Conservation (phyloP, 2,888 invertebrate genomes). For the Vanessa cardui region DNA sequence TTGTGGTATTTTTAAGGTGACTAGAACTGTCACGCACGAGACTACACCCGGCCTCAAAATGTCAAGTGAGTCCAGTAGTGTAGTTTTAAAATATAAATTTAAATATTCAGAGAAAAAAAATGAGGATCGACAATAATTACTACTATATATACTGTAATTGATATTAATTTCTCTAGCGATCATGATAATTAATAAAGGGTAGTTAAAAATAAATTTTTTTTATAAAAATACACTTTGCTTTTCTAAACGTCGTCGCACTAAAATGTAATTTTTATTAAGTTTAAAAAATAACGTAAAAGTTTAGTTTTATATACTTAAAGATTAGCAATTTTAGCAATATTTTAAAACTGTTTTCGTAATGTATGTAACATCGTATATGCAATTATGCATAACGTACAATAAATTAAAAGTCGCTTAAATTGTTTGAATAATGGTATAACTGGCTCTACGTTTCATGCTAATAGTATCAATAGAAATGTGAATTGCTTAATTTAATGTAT, state of each 20-base stretch:
- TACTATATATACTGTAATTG: neutral
- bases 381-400: neutral
- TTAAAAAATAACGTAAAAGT: neutral
- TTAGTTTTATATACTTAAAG: neutral
- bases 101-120: neutral
- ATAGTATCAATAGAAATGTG: neutral
- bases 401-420: neutral
- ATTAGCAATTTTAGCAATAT: neutral
- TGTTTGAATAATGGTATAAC: neutral
- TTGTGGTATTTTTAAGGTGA: constrained; percentile 69
- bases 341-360: too few species aligned
- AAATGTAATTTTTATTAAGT: neutral
- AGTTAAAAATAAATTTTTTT: constrained; percentile 27
- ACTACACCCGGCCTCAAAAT: constrained; percentile 76
- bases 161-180: neutral
- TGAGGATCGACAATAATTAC: neutral
- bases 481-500: neutral
- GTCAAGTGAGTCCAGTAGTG: constrained; percentile 68
- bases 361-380: too few species aligned
- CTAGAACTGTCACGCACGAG: constrained; percentile 72
- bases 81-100: constrained; percentile 19
- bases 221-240: neutral
- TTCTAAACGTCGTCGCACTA: neutral
- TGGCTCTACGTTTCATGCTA: neutral
- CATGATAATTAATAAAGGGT: constrained; percentile 31